Conservation (phyloP, 2,888 invertebrate genomes). For the Agrenia bidenticulata region DNA sequence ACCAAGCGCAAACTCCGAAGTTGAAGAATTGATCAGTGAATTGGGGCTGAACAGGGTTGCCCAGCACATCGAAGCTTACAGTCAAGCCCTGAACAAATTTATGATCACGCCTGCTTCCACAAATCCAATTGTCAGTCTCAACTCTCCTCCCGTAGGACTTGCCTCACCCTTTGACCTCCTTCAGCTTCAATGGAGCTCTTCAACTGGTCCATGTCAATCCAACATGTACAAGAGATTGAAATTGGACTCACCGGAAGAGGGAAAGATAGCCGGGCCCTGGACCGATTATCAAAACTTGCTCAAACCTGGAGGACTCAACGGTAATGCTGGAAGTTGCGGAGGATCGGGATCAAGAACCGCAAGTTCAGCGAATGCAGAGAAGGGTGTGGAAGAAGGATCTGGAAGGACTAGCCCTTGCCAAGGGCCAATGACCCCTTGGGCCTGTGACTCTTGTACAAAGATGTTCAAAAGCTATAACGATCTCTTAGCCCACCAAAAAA, state of each 20-base stretch:
- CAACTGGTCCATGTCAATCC: slow-evolving; percentile 66
- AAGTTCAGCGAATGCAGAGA: slow-evolving; percentile 53
- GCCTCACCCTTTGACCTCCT: slow-evolving; percentile 59
- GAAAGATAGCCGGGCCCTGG: slow-evolving; percentile 69
- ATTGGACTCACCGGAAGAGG: slow-evolving; percentile 61
- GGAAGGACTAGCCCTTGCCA: slow-evolving; percentile 54
- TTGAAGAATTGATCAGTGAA: slow-evolving; percentile 95
- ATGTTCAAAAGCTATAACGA: slow-evolving; percentile 99
- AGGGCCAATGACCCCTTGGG: slow-evolving; percentile 37
- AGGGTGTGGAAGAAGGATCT: slow-evolving; percentile 55
- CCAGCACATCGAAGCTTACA: slow-evolving; percentile 93
- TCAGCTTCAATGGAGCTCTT: slow-evolving; percentile 67
- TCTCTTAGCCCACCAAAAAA: slow-evolving; percentile 93
- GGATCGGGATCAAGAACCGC: slow-evolving; percentile 14
- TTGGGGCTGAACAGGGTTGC: slow-evolving; percentile 91
- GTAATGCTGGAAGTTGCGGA: background rate
- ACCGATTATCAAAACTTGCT: slow-evolving; percentile 55
- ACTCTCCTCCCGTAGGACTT: slow-evolving; percentile 39
- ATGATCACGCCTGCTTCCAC: slow-evolving; percentile 51
- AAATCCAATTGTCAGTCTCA: slow-evolving; percentile 29
- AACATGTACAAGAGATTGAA: slow-evolving; percentile 68
- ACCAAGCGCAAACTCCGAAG: slow-evolving; percentile 65
- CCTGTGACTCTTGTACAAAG: slow-evolving; percentile 91
- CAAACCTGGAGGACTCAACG: slow-evolving; percentile 26
- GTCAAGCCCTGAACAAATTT: slow-evolving; percentile 90